Evolutionary conservation across 2,888 invertebrate species (phyloP).

Genomic region (Drosophila siamana): DNA sequence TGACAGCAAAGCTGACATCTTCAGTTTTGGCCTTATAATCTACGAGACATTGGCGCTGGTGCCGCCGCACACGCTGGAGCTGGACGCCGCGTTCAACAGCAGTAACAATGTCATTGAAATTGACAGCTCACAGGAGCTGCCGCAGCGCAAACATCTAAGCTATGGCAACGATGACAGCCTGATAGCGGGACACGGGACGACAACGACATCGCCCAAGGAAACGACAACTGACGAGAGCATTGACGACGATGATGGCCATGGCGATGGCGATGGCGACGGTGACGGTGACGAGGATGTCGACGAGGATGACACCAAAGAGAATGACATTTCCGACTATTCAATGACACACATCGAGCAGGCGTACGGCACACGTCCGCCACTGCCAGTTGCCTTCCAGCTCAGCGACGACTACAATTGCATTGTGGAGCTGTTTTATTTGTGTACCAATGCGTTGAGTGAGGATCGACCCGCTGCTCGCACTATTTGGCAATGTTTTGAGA

Average conservation of each 20-base stretch:
- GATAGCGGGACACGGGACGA: not conserved
- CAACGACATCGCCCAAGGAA: not conserved
- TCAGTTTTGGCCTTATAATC: slow-evolving; percentile 91
- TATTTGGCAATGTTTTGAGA: slow-evolving; percentile 72
- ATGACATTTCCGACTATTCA: slow-evolving; percentile 47
- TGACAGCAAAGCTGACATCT: slow-evolving; percentile 91
- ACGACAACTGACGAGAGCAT: slow-evolving; percentile 7
- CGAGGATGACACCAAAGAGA: slow-evolving; percentile 62
- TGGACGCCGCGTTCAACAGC: slow-evolving; percentile 52
- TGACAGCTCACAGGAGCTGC: slow-evolving; percentile 38
- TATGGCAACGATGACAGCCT: not conserved
- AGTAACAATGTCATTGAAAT: slow-evolving; percentile 44
- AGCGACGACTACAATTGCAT: slow-evolving; percentile 88
- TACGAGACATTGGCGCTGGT: slow-evolving; percentile 93
- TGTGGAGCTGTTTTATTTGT: slow-evolving; percentile 89
- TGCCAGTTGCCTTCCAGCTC: slow-evolving; percentile 88
- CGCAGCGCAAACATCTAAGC: slow-evolving; percentile 19
- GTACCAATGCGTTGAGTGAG: slow-evolving; percentile 88
- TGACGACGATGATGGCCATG: not conserved
- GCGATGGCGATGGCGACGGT: not conserved
- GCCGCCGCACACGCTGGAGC: slow-evolving; percentile 88
- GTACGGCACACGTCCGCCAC: slow-evolving; percentile 89
- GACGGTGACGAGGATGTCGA: slow-evolving; percentile 8
- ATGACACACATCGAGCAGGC: slow-evolving; percentile 55
- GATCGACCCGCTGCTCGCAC: slow-evolving; percentile 88